Base-by-base conservation (phyloP, 2,888 invertebrate genomes). In the Apamea epomidion region DNA sequence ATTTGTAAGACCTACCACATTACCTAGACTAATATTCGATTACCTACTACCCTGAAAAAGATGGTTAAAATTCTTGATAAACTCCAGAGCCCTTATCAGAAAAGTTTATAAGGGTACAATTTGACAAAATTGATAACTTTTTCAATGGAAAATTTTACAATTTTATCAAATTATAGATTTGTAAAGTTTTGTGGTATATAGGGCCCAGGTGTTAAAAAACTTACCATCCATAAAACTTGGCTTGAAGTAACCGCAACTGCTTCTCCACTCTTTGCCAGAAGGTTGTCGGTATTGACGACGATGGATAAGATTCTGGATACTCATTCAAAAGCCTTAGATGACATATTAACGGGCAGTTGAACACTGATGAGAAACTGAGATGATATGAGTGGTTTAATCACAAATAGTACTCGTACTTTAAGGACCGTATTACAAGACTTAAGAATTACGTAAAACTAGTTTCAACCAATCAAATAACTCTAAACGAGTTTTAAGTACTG, bases 321-420 rank as follows among this genome's bases (percentile, higher is more conserved):
- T 60, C 45, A 18, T 75, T 81, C 60, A 81, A 16, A 42, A 81
- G 87, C 10, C 16, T 81, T 85, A 1, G 70, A 21, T 1, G 2
- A 1, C 2, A 32, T 32, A 32, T 37, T 37, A 37, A 37, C 0
- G 94, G 94, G 37, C 91, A 91, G 54, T 91, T 78, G 84, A 91
- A 94, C 1, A 94, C 83, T 42, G 90, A 87, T 10, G 75, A 74
- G 16, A 75, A 75, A 4, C 74, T 75, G 51, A 29, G 74, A 73
- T 21, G 0, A 68, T 32, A 25, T 2, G 2, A 42, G 14, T 25
- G 7, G 25, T 1, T 42, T 42, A 18, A n/a, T 42, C 48, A 48
- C 48, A 48, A 48, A 48, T 48, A 0, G 16, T 48, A 16, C 48
- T 48, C 16, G 37, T 37, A 6, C 37, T 37, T 37, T 37, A 37